These are phyloP conservation scores for Pogoniulus pusillus DNA, from an alignment of 2,797 vertebrate species.

Conservation along the genomic window DNA sequence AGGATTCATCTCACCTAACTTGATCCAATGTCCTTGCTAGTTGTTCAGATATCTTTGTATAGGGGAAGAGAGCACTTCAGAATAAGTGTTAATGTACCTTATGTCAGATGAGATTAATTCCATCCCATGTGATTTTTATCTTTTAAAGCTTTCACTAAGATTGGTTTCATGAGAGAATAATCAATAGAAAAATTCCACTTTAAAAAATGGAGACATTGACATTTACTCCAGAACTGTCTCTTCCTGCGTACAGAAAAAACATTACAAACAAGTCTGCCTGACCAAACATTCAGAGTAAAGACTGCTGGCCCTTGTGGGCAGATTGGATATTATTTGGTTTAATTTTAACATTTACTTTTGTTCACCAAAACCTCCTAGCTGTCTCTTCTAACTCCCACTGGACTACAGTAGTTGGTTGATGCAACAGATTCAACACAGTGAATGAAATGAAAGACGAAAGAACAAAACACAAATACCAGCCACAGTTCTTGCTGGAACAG, in stretches of 20 bases:
- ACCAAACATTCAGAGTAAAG: neutral
- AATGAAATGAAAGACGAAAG: conserved; percentile 28
- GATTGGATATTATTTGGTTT: neutral
- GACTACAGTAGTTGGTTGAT: neutral
- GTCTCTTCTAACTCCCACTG: neutral
- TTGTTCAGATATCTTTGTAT: neutral
- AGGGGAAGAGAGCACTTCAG: neutral
- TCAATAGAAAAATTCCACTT: neutral
- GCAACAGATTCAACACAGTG: neutral
- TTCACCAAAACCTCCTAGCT: neutral
- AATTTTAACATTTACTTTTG: neutral
- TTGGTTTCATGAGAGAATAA: neutral
- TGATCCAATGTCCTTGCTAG: neutral
- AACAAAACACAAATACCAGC: conserved; percentile 73
- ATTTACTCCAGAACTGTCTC: neutral
- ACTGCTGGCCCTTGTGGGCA: neutral
- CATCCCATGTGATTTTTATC: neutral
- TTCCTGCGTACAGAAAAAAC: neutral
- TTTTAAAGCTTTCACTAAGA: neutral
- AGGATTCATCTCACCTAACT: neutral
- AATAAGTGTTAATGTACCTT: neutral
- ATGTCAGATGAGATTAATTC: neutral
- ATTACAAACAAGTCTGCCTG: neutral
- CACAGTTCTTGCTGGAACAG: conserved; percentile 81
- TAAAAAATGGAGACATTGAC: neutral